Conservation (phyloP, 2,888 invertebrate species). For the Sisyra nigra region DNA sequence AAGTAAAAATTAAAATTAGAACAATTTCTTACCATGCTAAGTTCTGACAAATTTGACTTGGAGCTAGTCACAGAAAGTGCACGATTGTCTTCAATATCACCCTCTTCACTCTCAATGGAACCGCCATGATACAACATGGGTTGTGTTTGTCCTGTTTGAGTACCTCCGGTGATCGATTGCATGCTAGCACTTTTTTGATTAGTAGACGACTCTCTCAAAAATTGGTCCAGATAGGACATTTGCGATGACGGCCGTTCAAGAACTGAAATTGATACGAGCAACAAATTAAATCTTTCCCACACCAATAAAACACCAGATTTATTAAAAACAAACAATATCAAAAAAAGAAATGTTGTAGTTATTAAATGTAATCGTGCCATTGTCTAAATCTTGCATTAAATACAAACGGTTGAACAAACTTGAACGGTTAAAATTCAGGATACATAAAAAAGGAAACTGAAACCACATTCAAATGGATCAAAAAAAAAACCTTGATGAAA, state of each 20-base stretch:
- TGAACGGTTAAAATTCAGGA: too few relatives aligned
- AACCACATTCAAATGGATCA: too few relatives aligned
- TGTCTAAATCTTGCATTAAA: too few relatives aligned
- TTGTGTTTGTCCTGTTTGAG: conserved; percentile 20
- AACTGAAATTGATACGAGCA: conserved; percentile 34
- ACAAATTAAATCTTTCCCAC: conserved; percentile 10
- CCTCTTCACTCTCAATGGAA: conserved; percentile 53
- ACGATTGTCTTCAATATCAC: conserved; percentile 58
- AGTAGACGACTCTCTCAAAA: conserved; percentile 56
- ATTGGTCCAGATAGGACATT: conserved; percentile 82
- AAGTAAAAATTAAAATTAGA: too few relatives aligned
- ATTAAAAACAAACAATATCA: conserved; percentile 5
- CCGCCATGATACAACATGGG: conserved; percentile 29
- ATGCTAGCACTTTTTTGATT: conserved; percentile 15
- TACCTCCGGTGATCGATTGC: conserved; percentile 13
- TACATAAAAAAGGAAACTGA: too few relatives aligned
- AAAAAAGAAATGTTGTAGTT: background rate
- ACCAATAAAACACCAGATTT: conserved; percentile 11
- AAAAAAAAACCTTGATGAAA: too few relatives aligned
- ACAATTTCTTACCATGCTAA: conserved; percentile 55
- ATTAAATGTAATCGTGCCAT: background rate
- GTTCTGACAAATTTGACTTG: conserved; percentile 69
- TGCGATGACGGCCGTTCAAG: conserved; percentile 80
- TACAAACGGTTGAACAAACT: too few relatives aligned
- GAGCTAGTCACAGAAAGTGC: conserved; percentile 64